These are phyloP conservation scores for Drosophila teissieri DNA, from an alignment of 1,140 invertebrate species.

Conservation along the genomic window DNA sequence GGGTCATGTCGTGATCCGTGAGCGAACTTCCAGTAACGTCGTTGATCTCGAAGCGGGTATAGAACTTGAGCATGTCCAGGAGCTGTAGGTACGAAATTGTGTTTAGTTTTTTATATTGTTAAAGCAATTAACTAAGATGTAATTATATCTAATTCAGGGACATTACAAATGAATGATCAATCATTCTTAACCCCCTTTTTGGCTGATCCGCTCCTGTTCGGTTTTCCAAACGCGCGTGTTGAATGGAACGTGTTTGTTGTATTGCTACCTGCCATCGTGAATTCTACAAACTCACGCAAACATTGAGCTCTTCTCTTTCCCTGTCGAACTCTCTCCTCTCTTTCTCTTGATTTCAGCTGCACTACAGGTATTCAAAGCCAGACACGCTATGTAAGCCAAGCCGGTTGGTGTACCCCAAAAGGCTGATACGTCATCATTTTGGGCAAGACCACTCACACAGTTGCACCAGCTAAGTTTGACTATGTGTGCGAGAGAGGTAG, in stretches of 20 bases:
- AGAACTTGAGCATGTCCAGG: constrained; percentile 98
- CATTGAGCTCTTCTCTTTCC: constrained; percentile 2
- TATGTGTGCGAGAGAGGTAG: constrained; percentile 34
- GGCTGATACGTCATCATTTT: constrained; percentile 71
- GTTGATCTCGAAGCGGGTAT: constrained; percentile 98
- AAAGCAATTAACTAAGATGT: not conserved
- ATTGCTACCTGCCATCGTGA: constrained; percentile 50
- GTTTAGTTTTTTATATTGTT: not conserved
- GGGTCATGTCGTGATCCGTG: constrained; percentile 96
- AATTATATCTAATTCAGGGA: not conserved
- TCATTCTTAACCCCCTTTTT: not conserved
- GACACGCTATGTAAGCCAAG: constrained; percentile 16
- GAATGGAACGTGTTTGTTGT: constrained; percentile 69
- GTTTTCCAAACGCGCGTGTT: constrained; percentile 44
- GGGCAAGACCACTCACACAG: constrained; percentile 30
- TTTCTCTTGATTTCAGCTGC: constrained; percentile 23
- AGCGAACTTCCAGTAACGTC: constrained; percentile 97
- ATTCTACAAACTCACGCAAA: constrained; percentile 55
- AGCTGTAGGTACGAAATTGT: constrained; percentile 84
- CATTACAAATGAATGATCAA: not conserved
- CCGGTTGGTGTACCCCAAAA: constrained; percentile 40
- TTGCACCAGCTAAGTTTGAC: not conserved
- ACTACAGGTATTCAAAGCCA: constrained; percentile 42
- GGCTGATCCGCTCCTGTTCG: constrained; percentile 55
- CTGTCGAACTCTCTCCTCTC: constrained; percentile 24